Evolutionary conservation across 2,113 vertebrate species (phyloP).

Genomic region (Scalopus aquaticus): DNA sequence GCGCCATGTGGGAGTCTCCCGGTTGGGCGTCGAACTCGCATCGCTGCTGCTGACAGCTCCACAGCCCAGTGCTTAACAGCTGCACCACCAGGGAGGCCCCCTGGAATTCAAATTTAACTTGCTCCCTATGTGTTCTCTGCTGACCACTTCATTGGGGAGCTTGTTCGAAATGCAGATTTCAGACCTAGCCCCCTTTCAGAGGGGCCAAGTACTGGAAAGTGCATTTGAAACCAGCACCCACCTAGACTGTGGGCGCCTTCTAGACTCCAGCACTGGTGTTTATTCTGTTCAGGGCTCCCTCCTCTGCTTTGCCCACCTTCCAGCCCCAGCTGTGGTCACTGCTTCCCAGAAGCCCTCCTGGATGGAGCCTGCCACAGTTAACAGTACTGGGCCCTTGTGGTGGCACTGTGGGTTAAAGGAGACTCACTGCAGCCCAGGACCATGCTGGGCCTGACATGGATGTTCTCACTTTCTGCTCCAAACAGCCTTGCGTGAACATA

Average conservation of each 20-base stretch:
- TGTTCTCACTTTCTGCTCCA: neutral
- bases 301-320: neutral
- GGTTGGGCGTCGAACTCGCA: no score
- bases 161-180: neutral
- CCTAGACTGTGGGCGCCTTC: accelerated
- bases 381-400: neutral
- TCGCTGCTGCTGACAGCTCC: no score
- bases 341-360: neutral
- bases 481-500: accelerated
- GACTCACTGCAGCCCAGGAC: neutral
- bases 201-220: neutral
- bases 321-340: neutral
- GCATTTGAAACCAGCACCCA: accelerated
- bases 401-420: no score
- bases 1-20: no score
- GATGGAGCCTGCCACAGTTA: neutral
- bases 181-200: accelerated
- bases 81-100: no score
- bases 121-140: neutral
- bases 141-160: neutral
- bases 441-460: accelerated
- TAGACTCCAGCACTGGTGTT: neutral
- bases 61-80: no score
- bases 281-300: neutral
- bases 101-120: neutral